Conservation (phyloP, 2,113 vertebrate species). For the Myodes glareolus region DNA sequence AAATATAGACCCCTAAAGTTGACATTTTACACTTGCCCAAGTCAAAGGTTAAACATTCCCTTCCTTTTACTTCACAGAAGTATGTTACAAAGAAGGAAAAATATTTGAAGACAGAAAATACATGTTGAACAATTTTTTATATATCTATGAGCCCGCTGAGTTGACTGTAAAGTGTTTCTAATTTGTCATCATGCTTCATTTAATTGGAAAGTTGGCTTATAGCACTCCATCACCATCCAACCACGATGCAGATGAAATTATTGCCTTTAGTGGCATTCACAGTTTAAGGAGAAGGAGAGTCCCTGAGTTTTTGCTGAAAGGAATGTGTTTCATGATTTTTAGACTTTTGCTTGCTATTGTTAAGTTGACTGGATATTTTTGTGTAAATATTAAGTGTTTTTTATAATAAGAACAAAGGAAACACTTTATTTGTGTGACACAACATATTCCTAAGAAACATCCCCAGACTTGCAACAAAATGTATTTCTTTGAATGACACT, state of each 20-base stretch:
- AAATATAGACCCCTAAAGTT: not conserved
- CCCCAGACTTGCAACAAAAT: not conserved
- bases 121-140: not conserved
- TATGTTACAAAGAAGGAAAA: not conserved
- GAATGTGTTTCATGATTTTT: slow-evolving; percentile 7
- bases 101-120: not conserved
- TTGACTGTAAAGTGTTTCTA: not conserved
- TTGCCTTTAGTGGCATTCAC: not conserved
- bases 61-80: not conserved
- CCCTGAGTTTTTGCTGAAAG: not conserved
- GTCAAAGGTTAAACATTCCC: not conserved
- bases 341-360: not conserved
- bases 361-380: slow-evolving; percentile 11
- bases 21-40: not conserved
- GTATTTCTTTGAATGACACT: not conserved
- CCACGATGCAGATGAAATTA: not conserved
- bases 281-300: not conserved
- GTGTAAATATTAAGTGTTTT: not conserved
- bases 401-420: not conserved
- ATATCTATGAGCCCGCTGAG: not conserved
- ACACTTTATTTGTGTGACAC: not conserved
- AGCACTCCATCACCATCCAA: not conserved
- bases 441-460: not conserved
- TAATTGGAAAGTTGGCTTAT: not conserved
- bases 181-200: not conserved